Evolutionary conservation across 2,888 invertebrate species (phyloP).

Genomic region (Drosophila neotestacea): DNA sequence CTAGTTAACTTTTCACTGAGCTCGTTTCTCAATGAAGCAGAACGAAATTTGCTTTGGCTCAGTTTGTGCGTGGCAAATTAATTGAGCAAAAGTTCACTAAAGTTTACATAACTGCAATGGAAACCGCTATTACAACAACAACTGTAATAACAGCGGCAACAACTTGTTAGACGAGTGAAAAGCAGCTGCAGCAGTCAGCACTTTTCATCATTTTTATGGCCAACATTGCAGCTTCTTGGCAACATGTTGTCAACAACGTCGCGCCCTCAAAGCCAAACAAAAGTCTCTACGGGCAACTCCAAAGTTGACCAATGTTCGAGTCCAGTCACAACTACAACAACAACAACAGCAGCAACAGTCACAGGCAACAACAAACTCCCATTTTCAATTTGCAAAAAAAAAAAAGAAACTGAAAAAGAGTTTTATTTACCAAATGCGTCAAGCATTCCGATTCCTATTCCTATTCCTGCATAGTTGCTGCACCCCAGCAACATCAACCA

Average conservation of each 20-base stretch:
- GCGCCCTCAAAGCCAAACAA: slow-evolving; percentile 60
- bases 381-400: slow-evolving; percentile 45
- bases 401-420: slow-evolving; percentile 11
- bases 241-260: slow-evolving; percentile 57
- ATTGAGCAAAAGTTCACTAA: slow-evolving; percentile 68
- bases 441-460: slow-evolving; percentile 49
- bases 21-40: slow-evolving; percentile 32
- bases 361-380: slow-evolving; percentile 21
- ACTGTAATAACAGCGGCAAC: slow-evolving; percentile 51
- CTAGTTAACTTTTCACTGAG: slow-evolving; percentile 21
- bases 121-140: slow-evolving; percentile 66
- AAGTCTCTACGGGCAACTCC: slow-evolving; percentile 38
- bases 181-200: slow-evolving; percentile 53
- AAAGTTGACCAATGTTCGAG: slow-evolving; percentile 40
- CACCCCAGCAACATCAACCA: slow-evolving; percentile 43
- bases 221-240: slow-evolving; percentile 41
- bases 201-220: slow-evolving; percentile 62
- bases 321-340: slow-evolving; percentile 7
- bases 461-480: slow-evolving; percentile 40
- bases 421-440: slow-evolving; percentile 64
- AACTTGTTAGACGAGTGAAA: slow-evolving; percentile 68
- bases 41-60: slow-evolving; percentile 36
- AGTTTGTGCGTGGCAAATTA: slow-evolving; percentile 60
- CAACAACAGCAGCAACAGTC: slow-evolving; percentile 4
- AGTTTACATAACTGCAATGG: slow-evolving; percentile 72